Evolutionary conservation across 2,113 vertebrate genomes (phyloP).

Genomic region (Chauna torquata): DNA sequence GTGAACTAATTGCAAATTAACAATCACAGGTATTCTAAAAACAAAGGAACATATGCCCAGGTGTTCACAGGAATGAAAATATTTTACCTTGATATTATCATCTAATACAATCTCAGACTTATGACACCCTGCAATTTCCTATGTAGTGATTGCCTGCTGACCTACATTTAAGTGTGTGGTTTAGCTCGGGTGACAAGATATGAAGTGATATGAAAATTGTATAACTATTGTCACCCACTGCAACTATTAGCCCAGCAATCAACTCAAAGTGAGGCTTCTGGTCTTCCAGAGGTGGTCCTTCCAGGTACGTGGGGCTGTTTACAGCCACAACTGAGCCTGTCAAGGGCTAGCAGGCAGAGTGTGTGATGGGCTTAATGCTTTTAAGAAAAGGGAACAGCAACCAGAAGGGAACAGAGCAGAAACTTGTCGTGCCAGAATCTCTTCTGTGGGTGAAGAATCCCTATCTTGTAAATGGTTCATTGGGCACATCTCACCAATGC

Average conservation of each 20-base stretch:
- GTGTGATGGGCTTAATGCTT: not conserved
- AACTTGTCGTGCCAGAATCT: not conserved
- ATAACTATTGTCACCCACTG: not conserved
- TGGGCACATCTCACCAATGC: not conserved
- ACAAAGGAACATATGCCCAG: not conserved
- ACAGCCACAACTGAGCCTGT: not conserved
- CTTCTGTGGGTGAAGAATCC: not conserved
- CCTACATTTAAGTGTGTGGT: not conserved
- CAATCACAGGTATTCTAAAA: not conserved
- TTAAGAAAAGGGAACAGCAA: not conserved
- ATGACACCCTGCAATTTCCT: not conserved
- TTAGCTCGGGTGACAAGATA: not conserved
- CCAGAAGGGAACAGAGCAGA: not conserved
- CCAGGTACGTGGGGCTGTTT: not conserved
- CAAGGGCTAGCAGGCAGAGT: not conserved
- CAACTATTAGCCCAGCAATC: not conserved
- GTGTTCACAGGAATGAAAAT: not conserved
- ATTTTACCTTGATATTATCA: not conserved
- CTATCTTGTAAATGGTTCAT: not conserved
- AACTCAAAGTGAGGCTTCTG: not conserved
- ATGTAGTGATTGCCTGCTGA: not conserved
- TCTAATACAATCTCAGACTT: not conserved
- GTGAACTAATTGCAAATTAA: not conserved
- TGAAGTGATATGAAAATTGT: not conserved
- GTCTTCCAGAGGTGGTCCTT: not conserved